Base-by-base conservation (phyloP, 2,113 vertebrate species). In the Rutilus rutilus region DNA sequence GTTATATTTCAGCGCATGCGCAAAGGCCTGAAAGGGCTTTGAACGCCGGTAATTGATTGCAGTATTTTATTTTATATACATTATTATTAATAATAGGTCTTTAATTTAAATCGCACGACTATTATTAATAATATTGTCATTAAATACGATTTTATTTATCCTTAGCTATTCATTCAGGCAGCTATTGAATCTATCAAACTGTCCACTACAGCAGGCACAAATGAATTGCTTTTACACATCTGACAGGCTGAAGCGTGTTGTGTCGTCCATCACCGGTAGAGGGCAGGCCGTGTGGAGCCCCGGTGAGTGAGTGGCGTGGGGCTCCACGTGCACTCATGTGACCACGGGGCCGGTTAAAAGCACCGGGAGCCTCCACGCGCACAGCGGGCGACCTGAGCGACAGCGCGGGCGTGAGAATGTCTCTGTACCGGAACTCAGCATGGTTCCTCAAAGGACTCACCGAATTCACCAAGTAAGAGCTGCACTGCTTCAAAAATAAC, bases 371-470 rank as follows among this genome's bases (percentile, higher is more conserved):
- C 14, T 50, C 33, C 27, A 6, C 50, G 45, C 57, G 33, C 23
- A 27, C 50, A 83, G 78, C 59, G 69, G 69, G 69, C 5, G 50
- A 78, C 73, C 14, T 25, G 67, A 75, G 67, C 78, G 25, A 10
- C 39, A 27, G 62, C 27, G 25, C 39, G 67, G 52, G n/a, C 45
- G 50, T 71, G 36, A 92, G 12, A 85, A 95, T 95, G 95, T 95
- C 94, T 93, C 91, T 95, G 89, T 95, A 95, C 90, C 93, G 94
- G 76, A 95, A 95, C 92, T 95, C 93, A 71, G 94, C 94, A 85
- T 95, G 94, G 94, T 95, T 95, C 90, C 87, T 94, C 77, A 95
- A 95, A 90, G 94, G 95, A 83, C 73, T 95, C 85, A 94, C 92
- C 85, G 93, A 95, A 91, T 95, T 95, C 91, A 95, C 94, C 89